phyloP scores from a whole-genome alignment of 1,140 invertebrate species.

The Atta colombica region DNA sequence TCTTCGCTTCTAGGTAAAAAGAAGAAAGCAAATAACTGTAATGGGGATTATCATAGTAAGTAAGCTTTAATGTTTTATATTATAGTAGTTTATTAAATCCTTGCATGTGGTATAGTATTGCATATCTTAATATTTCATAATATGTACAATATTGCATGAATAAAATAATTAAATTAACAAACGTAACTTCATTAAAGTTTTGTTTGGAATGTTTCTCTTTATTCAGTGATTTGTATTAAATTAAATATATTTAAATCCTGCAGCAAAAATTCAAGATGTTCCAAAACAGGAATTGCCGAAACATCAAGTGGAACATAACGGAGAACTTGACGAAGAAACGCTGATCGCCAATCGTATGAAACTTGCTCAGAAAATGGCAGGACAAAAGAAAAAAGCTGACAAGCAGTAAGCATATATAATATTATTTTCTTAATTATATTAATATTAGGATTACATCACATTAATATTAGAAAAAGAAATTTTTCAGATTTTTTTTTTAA shows the following conservation, averaged over 20 bases:
- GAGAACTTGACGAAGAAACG: conserved; percentile 88
- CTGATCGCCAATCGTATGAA: conserved; percentile 91
- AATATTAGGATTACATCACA: background rate
- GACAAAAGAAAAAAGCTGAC: conserved; percentile 87
- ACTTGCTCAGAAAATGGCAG: conserved; percentile 90
- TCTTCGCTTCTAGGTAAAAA: conserved; percentile 79
- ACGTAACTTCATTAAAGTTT: background rate
- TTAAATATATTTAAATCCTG: conserved; percentile 41
- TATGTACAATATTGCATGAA: background rate
- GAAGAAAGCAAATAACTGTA: conserved; percentile 78
- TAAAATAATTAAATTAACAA: conserved; percentile 3
- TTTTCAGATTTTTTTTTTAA: background rate
- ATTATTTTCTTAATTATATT: conserved; percentile 7
- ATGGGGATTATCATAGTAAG: conserved; percentile 79
- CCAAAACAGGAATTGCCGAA: conserved; percentile 83
- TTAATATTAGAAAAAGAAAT: background rate
- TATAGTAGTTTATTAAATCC: background rate
- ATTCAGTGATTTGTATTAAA: background rate
- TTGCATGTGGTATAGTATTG: background rate
- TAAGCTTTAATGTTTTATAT: conserved; percentile 20
- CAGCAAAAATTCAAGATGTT: conserved; percentile 88
- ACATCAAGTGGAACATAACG: conserved; percentile 82
- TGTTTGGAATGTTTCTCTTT: background rate
- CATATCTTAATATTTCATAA: background rate
- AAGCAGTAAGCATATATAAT: conserved; percentile 85